Evolutionary conservation across 2,888 invertebrate species (phyloP).

Genomic region (Torymus aiolomorphi): DNA sequence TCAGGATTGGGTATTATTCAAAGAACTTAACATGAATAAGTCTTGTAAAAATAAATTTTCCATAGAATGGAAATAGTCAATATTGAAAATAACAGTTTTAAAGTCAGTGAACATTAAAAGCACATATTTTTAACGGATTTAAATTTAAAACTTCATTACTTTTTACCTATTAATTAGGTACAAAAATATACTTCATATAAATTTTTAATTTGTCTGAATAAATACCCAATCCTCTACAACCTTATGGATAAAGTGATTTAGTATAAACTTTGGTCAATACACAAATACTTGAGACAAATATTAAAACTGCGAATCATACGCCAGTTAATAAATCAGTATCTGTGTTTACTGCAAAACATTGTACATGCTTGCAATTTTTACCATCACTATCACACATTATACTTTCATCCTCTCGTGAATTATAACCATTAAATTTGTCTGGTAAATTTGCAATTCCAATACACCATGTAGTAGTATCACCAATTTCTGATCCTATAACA

Average conservation of each 20-base stretch:
- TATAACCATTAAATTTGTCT: constrained; percentile 61
- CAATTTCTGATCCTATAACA: constrained; percentile 43
- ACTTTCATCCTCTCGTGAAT: constrained; percentile 61
- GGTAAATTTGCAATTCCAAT: constrained; percentile 54
- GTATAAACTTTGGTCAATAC: constrained; percentile 19
- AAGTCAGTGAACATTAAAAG: too few relatives aligned
- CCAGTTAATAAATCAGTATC: constrained; percentile 58
- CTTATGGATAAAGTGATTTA: constrained; percentile 1
- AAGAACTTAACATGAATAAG: background rate
- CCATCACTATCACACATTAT: constrained; percentile 64
- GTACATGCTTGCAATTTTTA: constrained; percentile 62
- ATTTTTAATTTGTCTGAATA: constrained; percentile 8
- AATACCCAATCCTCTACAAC: constrained; percentile 19
- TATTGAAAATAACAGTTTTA: too few relatives aligned
- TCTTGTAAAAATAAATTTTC: too few relatives aligned
- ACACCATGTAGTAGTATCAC: constrained; percentile 52
- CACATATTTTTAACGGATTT: too few relatives aligned
- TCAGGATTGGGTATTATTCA: constrained; percentile 19
- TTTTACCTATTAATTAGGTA: too few relatives aligned
- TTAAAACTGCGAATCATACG: constrained; percentile 49
- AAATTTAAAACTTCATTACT: too few relatives aligned
- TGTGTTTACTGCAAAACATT: constrained; percentile 63
- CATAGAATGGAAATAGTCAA: too few relatives aligned
- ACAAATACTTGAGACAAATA: background rate
- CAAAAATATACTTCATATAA: constrained; percentile 16